Conservation (phyloP, 2,888 invertebrate genomes). For the Conchocele bisecta region DNA sequence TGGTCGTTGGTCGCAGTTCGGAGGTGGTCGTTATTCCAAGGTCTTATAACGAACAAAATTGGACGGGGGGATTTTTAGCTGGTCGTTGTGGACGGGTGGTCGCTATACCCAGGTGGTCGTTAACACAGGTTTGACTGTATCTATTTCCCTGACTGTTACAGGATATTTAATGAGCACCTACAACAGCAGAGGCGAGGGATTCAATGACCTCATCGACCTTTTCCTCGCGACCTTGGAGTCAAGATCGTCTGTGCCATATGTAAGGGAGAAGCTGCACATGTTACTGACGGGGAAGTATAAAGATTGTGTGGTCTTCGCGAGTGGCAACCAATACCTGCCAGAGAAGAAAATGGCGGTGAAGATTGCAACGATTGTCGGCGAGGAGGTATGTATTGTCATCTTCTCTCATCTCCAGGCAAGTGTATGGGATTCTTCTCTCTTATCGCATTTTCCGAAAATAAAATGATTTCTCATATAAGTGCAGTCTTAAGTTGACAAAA, state of each 20-base stretch:
- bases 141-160: no score
- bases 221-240: conserved; percentile 26
- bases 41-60: no score
- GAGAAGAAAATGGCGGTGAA: conserved; percentile 54
- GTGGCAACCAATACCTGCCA: conserved; percentile 62
- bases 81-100: no score
- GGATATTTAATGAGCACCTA: conserved; percentile 64
- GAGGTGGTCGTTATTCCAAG: no score
- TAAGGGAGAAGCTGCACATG: conserved; percentile 60
- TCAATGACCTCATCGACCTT: conserved; percentile 49
- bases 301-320: conserved; percentile 53
- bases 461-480: no score
- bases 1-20: no score
- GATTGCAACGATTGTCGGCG: conserved; percentile 49
- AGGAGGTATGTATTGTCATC: conserved; percentile 46
- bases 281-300: conserved; percentile 61
- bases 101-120: not conserved
- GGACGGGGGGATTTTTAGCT: no score
- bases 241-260: conserved; percentile 32
- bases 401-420: not conserved
- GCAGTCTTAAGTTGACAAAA: no score
- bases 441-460: no score
- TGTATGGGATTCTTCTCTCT: no score
- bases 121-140: no score
- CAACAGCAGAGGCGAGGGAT: conserved; percentile 57